Evolutionary conservation across 2,113 vertebrate species (phyloP), one percentile per base, ranked within the genome.

Genomic region (Channa maculata): DNA sequence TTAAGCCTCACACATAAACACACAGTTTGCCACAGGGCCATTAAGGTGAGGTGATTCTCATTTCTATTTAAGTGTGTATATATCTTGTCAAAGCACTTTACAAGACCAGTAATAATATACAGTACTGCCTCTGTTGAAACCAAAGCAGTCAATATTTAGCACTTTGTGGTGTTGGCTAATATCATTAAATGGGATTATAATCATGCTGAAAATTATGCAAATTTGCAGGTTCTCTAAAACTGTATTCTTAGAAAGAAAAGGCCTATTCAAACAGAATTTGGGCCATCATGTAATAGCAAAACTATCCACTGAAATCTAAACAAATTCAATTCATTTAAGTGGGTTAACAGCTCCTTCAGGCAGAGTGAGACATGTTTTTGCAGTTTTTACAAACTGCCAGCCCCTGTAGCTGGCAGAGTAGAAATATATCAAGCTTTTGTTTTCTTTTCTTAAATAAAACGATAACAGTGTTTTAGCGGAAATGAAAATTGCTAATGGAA

Each of bases 1-100:
- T 90, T 88, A 84, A 82, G 75, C 71, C 87, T 86, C 82, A 75
- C 87, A 76, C 75, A 91, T 90, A 85, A 74, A 90, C 86, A 88
- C 90, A 89, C 67, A 86, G 73, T 55, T 77, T 7, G 55, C 83
- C 71, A 65, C 68, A 71, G 62, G 71, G 76, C 62, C 77, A 73
- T 84, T 52, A 80, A 89, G 88, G 86, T 86, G 73, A 85, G 63
- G 77, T 67, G 24, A 86, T 62, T 79, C 73, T 53, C 76, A 58
- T 82, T 79, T 83, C 63, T 76, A 80, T 62, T 45, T 80, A 71
- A 79, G 73, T 65, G 64, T 58, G 72, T 75, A 59, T 51, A 14
- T 70, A 54, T 44, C 75, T 52, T 53, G 46, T 61, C 49, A 57
- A 55, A 72, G 52, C 50, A 62, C 49, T 75, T 71, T 65, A 58